Conservation (phyloP, 37 sponge, comb jelly and placozoan genomes). For the Corticium candelabrum region DNA sequence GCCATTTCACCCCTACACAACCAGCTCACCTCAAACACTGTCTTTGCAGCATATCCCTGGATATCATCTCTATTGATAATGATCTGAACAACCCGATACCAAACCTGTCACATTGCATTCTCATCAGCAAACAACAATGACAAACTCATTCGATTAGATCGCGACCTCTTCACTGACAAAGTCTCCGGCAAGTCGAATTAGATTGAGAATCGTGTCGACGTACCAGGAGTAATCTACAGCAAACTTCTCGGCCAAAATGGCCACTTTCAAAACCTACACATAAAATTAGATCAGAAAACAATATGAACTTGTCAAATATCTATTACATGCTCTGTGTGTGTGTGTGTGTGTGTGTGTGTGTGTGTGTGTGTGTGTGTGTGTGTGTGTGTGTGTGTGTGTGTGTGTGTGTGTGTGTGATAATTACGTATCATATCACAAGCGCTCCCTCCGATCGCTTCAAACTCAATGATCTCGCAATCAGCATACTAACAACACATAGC, state of each 20-base stretch:
- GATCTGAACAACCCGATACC: conserved; percentile 92
- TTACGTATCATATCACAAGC: conserved; percentile 11
- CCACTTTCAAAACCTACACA: conserved; percentile 81
- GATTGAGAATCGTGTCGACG: conserved; percentile 85
- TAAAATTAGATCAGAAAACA: background rate
- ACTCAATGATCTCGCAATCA: no score
- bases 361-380: no score
- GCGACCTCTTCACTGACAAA: conserved; percentile 84
- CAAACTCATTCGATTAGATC: background rate
- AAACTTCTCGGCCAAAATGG: conserved; percentile 93
- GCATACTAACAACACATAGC: no score
- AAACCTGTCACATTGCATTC: conserved; percentile 30
- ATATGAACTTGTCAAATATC: background rate
- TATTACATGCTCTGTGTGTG: conserved; percentile 1
- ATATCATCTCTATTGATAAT: conserved; percentile 94
- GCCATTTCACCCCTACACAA: background rate
- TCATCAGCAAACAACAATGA: background rate
- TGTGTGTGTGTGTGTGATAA: background rate
- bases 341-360: no score
- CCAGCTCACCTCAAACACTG: conserved; percentile 73
- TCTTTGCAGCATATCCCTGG: conserved; percentile 95
- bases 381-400: no score
- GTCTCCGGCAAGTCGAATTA: conserved; percentile 87
- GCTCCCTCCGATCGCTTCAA: no score
- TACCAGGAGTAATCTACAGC: conserved; percentile 87